Conservation (phyloP, 1,140 invertebrate species). For the Polypedilum pembai region DNA sequence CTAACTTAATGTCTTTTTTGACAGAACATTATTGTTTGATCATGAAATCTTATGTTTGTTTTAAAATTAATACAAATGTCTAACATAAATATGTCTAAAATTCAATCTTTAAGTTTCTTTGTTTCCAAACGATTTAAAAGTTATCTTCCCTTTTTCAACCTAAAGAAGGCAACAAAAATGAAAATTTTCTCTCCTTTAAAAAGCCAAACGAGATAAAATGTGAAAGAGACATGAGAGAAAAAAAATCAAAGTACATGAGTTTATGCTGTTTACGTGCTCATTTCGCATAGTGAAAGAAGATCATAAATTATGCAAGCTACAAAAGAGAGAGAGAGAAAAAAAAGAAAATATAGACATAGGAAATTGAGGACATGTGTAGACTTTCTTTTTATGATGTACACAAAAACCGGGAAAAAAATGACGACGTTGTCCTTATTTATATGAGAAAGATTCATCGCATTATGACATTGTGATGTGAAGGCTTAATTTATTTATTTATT, state of each 20-base stretch:
- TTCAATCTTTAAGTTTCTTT: no score
- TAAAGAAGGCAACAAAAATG: not conserved
- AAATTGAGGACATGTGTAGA: not conserved
- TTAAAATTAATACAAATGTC: no score
- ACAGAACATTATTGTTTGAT: no score
- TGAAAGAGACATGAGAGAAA: not conserved
- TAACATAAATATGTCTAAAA: no score
- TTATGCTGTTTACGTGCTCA: constrained; percentile 8
- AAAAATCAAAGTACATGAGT: constrained; percentile 1
- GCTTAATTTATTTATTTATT: not conserved
- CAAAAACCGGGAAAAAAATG: not conserved
- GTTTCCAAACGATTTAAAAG: no score
- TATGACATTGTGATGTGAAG: constrained; percentile 1
- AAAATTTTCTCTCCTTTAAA: no score
- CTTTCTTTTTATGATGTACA: not conserved
- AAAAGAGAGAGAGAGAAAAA: no score
- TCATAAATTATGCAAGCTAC: not conserved
- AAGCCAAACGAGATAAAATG: no score
- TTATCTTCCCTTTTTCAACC: not conserved
- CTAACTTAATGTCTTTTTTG: no score
- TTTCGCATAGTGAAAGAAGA: not conserved
- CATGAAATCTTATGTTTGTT: no score
- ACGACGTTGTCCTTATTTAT: constrained; percentile 2
- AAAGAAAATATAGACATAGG: constrained; percentile 1
- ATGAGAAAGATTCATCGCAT: not conserved